Base-by-base conservation (phyloP, 2,888 invertebrate species). In the Minunthozetes semirufus region DNA sequence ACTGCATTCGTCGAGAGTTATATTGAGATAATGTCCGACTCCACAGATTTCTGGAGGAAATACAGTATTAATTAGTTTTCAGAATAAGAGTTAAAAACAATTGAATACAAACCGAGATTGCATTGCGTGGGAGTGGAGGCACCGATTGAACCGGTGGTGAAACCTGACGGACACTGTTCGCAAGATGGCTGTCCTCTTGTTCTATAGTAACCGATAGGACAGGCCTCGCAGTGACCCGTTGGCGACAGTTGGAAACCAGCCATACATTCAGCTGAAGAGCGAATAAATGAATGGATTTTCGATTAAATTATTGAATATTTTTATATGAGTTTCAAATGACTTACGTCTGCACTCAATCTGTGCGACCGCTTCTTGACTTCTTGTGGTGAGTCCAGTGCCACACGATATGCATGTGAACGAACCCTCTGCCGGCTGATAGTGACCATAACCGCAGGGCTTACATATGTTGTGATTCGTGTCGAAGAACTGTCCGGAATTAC, bases 401-500 rank as follows among this genome's bases (percentile, higher is more conserved):
- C 96, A 96, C 0, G 94, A 86, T 74, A 90, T 86, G 81, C 95
- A 95, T 0, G 89, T 87, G 85, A 95, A 94, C 71, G 94, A 90
- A 1, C 94, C 94, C 83, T 94, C 94, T 50, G 88, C 88, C 0
- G 94, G 89, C 82, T 95, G 97, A 83, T 90, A 97, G 81, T 93
- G 94, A 1, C 96, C 96, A 81, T 94, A 92, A 0, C 96, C 95
- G 82, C 97, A 97, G 79, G 91, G 90, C 72, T 92, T 87, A 81
- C 97, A 97, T 1, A 93, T 86, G 59, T 93, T 94, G 0, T 90
- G 90, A 61, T 89, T 89, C 53, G 92, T 90, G 81, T 95, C 94
- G 83, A 93, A 93, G 84, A 90, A 96, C 85, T 95, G 94, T 76
- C 96, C 96, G 76, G 93, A 90, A 5, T 93, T 92, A 82, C 96